Percentiles rank a stretch among this genome's conserved stretches.
Evolutionary conservation across 2,888 invertebrate species (phyloP).

Genomic region (Cataglyphis cursor): DNA sequence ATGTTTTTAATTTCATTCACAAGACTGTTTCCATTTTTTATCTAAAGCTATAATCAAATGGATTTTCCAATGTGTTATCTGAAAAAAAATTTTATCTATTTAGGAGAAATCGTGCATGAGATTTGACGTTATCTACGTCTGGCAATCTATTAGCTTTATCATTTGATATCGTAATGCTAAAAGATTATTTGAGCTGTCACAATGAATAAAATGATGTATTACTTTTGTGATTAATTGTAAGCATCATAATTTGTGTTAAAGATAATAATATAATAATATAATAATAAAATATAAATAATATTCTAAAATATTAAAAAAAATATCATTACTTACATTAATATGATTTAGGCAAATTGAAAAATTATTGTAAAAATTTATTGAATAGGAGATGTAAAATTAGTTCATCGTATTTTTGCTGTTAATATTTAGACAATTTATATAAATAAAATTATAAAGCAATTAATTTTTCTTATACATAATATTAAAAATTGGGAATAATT

Average conservation of each 20-base stretch:
- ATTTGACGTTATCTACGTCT: conserved; percentile 5
- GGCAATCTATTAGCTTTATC: not conserved
- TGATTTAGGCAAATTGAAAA: not conserved
- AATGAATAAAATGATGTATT: not conserved
- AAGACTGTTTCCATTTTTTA: not conserved
- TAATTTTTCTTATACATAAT: too few species aligned
- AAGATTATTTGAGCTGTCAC: not conserved
- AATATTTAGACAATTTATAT: too few species aligned
- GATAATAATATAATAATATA: not conserved
- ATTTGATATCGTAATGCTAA: not conserved
- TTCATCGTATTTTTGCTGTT: too few species aligned
- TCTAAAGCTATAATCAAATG: not conserved
- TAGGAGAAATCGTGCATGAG: not conserved
- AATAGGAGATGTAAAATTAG: too few species aligned
- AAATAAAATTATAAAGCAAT: too few species aligned
- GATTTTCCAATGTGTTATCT: conserved; percentile 9
- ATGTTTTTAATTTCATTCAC: not conserved
- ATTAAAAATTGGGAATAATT: too few species aligned
- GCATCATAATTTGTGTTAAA: not conserved
- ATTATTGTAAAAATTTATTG: not conserved
- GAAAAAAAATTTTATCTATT: not conserved
- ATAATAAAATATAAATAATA: not conserved
- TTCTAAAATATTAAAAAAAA: not conserved
- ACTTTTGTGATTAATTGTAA: not conserved
- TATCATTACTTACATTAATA: too few species aligned